Evolutionary conservation across 1,140 invertebrate species (phyloP), one percentile per base, ranked within the genome.

Genomic region (Goniozus legneri): DNA sequence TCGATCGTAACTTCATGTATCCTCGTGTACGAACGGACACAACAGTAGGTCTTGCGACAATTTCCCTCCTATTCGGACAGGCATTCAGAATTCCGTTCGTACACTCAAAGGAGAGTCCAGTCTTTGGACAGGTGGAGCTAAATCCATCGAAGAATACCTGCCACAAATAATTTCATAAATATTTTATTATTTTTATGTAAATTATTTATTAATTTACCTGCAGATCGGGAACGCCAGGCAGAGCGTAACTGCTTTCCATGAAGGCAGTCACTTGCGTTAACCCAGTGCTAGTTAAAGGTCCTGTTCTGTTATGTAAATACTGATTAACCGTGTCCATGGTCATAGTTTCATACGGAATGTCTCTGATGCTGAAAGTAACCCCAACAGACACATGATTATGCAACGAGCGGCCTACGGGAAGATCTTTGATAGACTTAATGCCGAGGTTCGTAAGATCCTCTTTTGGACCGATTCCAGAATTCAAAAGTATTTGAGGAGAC

Each of bases 401-500:
- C 2, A 84, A 60, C 61, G 82, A 83, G 18, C 69, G 57, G 0
- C 84, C 84, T 2, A 85, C 84, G 0, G 71, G 47, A 0, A 86
- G 64, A 51, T 85, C 76, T 13, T 71, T 65, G 4, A 77, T 53
- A 0, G 77, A 55, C 3, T 68, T 59, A 18, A 82, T 77, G 3
- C 73, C 71, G 0, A 78, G 53, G 14, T 75, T 67, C 1, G 73
- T 54, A 1, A 88, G 59, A 8, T 85, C 76, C 22, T 80, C 66
- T 21, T 66, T 76, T 3, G 85, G 84, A 0, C 86, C 86, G 8
- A 89, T 76, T 2, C 86, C 86, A 0, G 83, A 85, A 14, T 85
- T 73, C 73, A 87, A 71, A 0, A 89, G 67, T 8, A 89, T 69
- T 34, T 88, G 85, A 0, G 86, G 80, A 4, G 84, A 83, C 39